phyloP scores from a whole-genome alignment of 2,888 invertebrate genomes.

The Rhagonycha fulva region DNA sequence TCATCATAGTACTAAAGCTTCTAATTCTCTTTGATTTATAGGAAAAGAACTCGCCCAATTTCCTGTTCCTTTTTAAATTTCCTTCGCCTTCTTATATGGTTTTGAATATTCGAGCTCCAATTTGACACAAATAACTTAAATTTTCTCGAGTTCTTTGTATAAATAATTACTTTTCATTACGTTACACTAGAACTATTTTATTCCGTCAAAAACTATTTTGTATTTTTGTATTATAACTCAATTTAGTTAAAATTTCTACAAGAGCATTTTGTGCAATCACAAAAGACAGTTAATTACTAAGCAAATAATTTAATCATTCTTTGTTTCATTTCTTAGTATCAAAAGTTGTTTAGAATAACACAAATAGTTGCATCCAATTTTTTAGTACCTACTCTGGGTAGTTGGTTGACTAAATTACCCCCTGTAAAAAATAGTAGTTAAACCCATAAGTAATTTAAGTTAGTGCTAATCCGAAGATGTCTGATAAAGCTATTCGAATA shows the following conservation, averaged over 20 bases:
- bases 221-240: not conserved
- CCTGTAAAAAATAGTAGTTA: slow-evolving; percentile 31
- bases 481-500: slow-evolving; percentile 36
- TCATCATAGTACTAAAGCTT: slow-evolving; percentile 33
- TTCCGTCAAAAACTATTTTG: not conserved
- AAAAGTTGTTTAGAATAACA: not conserved
- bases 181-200: not conserved
- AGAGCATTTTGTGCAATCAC: no score
- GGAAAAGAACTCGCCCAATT: slow-evolving; percentile 30
- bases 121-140: slow-evolving; percentile 17
- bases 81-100: slow-evolving; percentile 17
- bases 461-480: slow-evolving; percentile 36
- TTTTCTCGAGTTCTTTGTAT: not conserved
- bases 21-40: slow-evolving; percentile 34
- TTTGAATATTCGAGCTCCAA: slow-evolving; percentile 16
- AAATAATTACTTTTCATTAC: not conserved
- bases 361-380: no score
- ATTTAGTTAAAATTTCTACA: not conserved
- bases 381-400: not conserved
- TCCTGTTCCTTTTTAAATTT: slow-evolving; percentile 29
- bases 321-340: not conserved
- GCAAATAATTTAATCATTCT: no score
- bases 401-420: not conserved
- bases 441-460: slow-evolving; percentile 37
- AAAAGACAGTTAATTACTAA: no score